Base-by-base conservation (phyloP, 2,113 vertebrate genomes). In the Ochotona curzoniae region DNA sequence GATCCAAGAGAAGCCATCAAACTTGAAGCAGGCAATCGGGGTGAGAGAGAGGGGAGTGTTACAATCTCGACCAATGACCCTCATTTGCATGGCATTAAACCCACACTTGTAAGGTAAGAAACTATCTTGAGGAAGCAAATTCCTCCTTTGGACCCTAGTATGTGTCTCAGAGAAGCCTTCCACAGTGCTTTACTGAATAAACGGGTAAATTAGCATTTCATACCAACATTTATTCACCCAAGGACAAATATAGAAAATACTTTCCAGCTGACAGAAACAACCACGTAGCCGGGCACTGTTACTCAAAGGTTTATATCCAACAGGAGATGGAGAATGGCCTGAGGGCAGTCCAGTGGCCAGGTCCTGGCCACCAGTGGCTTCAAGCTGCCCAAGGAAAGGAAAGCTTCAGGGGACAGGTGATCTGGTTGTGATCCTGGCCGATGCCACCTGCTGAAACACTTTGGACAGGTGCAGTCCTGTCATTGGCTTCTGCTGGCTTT, bases 351-450 rank as follows among this genome's bases (percentile, higher is more conserved):
- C 23, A 70, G 13, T 30, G 35, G 83, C 25, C 64, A 44, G 1
- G 21, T 44, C 17, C 6, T 15, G 76, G 35, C 49, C 63, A 47
- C 10, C 0, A 1, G 0, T 14, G 67, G 67, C 32, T 38, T 63
- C 25, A 23, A 86, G 49, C 28, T 66, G 32, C 18, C 20, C 5
- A 5, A 15, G n/a, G 23, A 15, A 38, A 66, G 26, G 38, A 32
- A 7, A 51, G 6, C 4, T 0, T 18, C 0, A 5, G 30, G 44
- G 18, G 51, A 28, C 5, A 18, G 15, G 61, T n/a, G 32, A 26
- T 20, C 6, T n/a, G 30, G 28, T 8, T 30, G 64, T 83, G 13
- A 21, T 14, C 21, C n/a, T 32, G 3, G 57, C 20, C 25, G 6
- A 38, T 18, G 20, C 70, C 28, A 26, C 21, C 67, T 64, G 11